phyloP scores from a whole-genome alignment of 2,888 invertebrate genomes.

The Lacanobia oleracea region DNA sequence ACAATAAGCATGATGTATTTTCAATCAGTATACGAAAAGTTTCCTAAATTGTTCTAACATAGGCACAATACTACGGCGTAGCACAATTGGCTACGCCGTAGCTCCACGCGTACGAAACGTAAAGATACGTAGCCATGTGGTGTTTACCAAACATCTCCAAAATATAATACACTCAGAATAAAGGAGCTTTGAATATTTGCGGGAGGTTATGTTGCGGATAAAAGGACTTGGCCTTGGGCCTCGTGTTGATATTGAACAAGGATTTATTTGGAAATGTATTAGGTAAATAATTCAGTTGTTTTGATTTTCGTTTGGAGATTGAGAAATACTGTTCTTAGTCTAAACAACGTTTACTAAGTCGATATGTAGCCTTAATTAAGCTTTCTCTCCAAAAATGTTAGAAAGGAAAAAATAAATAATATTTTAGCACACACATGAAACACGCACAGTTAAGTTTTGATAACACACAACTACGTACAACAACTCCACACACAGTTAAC shows the following conservation, averaged over 20 bases:
- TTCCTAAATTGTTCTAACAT: neutral
- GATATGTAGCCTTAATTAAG: too few species aligned
- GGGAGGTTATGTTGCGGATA: slow-evolving; percentile 13
- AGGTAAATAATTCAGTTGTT: slow-evolving; percentile 1
- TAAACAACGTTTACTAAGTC: too few species aligned
- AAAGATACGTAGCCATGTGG: slow-evolving; percentile 9
- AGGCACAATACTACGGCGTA: slow-evolving; percentile 1
- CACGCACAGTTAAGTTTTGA: neutral
- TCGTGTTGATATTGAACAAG: slow-evolving; percentile 18
- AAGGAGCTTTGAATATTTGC: slow-evolving; percentile 39
- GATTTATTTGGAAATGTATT: neutral
- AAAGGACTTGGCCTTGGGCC: slow-evolving; percentile 4
- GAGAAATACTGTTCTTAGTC: neutral
- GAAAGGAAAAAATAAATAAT: too few species aligned
- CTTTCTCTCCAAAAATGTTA: too few species aligned
- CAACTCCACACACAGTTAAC: slow-evolving; percentile 6
- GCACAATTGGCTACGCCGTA: slow-evolving; percentile 31
- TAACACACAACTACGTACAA: neutral
- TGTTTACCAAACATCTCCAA: slow-evolving; percentile 10
- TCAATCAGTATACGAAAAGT: too few species aligned
- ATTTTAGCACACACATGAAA: too few species aligned
- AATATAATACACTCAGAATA: slow-evolving; percentile 40
- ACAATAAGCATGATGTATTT: neutral
- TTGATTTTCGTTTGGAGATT: slow-evolving; percentile 3
- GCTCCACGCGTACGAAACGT: neutral